Percentiles rank a stretch among this genome's conserved stretches.
These are phyloP conservation scores for Vannuccia rotundouncinata DNA, from an alignment of 2,888 invertebrate genomes.

Conservation along the genomic window DNA sequence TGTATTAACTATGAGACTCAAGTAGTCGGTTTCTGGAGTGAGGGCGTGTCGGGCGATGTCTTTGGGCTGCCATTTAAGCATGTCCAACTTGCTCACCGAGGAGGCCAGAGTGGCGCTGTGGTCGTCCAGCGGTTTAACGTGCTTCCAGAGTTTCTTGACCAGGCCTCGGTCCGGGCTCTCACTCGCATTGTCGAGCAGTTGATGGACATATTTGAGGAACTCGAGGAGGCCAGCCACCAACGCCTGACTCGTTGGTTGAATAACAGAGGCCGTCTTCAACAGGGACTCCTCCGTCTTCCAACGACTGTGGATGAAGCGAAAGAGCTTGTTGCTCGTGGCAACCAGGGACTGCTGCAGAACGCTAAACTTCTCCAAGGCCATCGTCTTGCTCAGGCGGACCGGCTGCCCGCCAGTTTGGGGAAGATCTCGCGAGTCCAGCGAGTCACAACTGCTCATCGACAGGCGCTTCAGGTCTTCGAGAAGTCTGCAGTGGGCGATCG, in stretches of 20 bases:
- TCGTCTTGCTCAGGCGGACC: background rate
- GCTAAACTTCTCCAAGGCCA: background rate
- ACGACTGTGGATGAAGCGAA: slow-evolving; percentile 30
- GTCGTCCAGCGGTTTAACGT: slow-evolving; percentile 47
- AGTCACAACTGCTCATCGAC: background rate
- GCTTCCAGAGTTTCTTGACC: slow-evolving; percentile 47
- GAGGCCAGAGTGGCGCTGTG: slow-evolving; percentile 32
- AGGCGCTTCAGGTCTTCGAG: background rate
- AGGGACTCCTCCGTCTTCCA: slow-evolving; percentile 33
- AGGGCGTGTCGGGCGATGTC: background rate
- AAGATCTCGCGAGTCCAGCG: background rate
- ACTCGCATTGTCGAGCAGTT: background rate
- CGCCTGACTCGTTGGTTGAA: slow-evolving; percentile 7
- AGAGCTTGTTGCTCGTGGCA: slow-evolving; percentile 8
- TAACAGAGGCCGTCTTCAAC: background rate
- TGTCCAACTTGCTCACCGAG: slow-evolving; percentile 64
- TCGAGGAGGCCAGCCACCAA: background rate
- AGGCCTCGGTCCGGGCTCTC: slow-evolving; percentile 46
- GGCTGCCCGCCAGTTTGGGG: background rate
- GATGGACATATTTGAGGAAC: slow-evolving; percentile 11
- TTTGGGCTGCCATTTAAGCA: slow-evolving; percentile 1
- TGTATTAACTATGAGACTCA: background rate
- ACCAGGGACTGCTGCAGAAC: background rate
- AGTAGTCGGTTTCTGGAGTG: slow-evolving; percentile 4
- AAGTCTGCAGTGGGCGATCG: background rate